Evolutionary conservation across 1,140 invertebrate species (phyloP).

Genomic region (Leptopilina boulardi): DNA sequence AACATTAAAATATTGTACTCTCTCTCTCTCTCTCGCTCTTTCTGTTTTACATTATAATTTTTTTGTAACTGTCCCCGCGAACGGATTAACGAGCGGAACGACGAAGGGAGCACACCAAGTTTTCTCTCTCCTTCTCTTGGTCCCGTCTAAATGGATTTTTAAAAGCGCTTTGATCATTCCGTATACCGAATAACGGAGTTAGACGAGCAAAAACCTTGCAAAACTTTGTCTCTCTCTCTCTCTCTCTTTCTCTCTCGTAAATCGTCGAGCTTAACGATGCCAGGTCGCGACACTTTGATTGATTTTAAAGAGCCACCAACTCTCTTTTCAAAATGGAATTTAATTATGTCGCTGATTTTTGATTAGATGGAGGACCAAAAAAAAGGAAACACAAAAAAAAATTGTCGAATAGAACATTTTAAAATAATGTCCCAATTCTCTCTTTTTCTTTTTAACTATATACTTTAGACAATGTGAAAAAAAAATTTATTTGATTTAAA

Average conservation of each 20-base stretch:
- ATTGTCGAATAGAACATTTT: neutral
- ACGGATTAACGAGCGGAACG: constrained; percentile 17
- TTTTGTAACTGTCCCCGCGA: constrained; percentile 20
- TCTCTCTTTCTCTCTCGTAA: neutral
- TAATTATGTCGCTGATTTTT: constrained; percentile 22
- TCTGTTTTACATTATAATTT: constrained; percentile 28
- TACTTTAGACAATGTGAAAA: no score
- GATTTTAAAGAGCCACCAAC: constrained; percentile 5
- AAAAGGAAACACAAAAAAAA: neutral
- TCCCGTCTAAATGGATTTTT: constrained; percentile 7
- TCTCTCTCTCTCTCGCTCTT: neutral
- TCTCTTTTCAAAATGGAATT: constrained; percentile 7
- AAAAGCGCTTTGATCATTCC: constrained; percentile 21
- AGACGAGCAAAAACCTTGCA: constrained; percentile 11
- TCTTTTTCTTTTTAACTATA: no score
- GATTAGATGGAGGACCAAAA: neutral
- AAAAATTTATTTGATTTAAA: no score
- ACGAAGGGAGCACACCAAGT: neutral
- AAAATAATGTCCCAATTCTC: no score
- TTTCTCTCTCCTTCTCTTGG: no score
- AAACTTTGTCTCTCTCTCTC: neutral
- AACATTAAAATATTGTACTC: constrained; percentile 16
- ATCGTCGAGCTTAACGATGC: constrained; percentile 7
- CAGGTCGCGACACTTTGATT: constrained; percentile 27
- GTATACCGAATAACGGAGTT: constrained; percentile 10